Percentiles rank a stretch among this genome's conserved stretches.
Conservation (phyloP, 1,140 invertebrate genomes). For the Arctopsyche grandis region DNA sequence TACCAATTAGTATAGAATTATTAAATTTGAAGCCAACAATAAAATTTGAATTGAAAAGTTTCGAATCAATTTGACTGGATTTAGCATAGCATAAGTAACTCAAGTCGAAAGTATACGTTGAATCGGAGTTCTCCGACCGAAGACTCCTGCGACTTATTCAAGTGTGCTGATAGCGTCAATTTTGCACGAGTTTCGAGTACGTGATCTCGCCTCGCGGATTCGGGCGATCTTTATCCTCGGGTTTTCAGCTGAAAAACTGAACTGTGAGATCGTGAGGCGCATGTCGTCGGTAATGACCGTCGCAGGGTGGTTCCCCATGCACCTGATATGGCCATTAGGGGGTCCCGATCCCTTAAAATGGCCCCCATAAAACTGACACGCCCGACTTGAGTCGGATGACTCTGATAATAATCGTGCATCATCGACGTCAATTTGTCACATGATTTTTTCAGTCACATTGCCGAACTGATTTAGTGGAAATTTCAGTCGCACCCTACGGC, state of each 20-base stretch:
- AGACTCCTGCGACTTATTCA: too few species aligned
- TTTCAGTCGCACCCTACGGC: too few species aligned
- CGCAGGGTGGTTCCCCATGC: neutral
- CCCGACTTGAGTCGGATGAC: constrained; percentile 15
- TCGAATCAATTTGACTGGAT: too few species aligned
- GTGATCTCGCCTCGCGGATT: too few species aligned
- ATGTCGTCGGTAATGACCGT: constrained; percentile 11
- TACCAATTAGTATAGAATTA: too few species aligned
- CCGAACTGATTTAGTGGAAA: neutral
- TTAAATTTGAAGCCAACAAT: too few species aligned
- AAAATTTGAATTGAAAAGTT: too few species aligned
- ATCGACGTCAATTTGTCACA: constrained; percentile 22
- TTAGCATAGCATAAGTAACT: too few species aligned
- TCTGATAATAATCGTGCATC: constrained; percentile 34
- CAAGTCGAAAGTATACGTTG: too few species aligned
- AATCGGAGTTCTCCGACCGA: too few species aligned
- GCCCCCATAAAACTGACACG: constrained; percentile 30
- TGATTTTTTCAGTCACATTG: neutral
- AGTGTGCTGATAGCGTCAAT: too few species aligned
- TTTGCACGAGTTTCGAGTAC: too few species aligned
- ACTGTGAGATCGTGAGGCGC: neutral
- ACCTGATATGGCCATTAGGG: constrained; percentile 28
- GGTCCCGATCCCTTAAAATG: constrained; percentile 16
- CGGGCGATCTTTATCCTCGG: neutral
- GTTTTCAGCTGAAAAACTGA: neutral